A percentile compares a stretch with the other conserved stretches of the same genome.
Evolutionary conservation across 2,888 invertebrate genomes (phyloP).

Genomic region (Apodemia duryi): DNA sequence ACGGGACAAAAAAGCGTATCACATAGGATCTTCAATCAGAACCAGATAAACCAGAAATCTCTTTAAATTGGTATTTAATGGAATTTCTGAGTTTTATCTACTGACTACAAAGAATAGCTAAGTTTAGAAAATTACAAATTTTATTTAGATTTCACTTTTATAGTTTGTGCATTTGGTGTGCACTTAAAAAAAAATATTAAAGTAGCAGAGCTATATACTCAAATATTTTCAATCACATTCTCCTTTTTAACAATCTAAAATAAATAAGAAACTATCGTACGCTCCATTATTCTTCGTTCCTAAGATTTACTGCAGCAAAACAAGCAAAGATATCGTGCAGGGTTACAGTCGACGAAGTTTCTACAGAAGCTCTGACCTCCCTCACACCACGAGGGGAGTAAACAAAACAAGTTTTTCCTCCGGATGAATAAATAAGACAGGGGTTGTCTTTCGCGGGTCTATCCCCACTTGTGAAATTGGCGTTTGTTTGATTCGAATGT

Average conservation of each 20-base stretch:
- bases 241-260: conserved; percentile 19
- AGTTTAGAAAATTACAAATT: too few relatives aligned
- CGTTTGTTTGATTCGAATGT: conserved; percentile 75
- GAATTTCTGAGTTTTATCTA: too few relatives aligned
- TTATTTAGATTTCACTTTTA: too few relatives aligned
- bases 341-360: conserved; percentile 51
- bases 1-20: too few relatives aligned
- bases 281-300: conserved; percentile 34
- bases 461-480: conserved; percentile 58
- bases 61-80: too few relatives aligned
- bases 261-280: conserved; percentile 28
- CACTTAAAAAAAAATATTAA: too few relatives aligned
- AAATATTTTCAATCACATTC: conserved; percentile 10
- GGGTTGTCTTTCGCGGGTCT: conserved; percentile 58
- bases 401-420: conserved; percentile 76
- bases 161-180: too few relatives aligned
- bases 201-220: not conserved
- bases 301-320: conserved; percentile 50
- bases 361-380: conserved; percentile 50
- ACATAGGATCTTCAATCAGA: too few relatives aligned
- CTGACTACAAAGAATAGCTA: too few relatives aligned
- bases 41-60: too few relatives aligned
- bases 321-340: conserved; percentile 56
- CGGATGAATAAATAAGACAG: conserved; percentile 76
- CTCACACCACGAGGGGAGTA: conserved; percentile 50